Evolutionary conservation across 1,140 invertebrate species (phyloP).

Genomic region (Sycophila sp.): DNA sequence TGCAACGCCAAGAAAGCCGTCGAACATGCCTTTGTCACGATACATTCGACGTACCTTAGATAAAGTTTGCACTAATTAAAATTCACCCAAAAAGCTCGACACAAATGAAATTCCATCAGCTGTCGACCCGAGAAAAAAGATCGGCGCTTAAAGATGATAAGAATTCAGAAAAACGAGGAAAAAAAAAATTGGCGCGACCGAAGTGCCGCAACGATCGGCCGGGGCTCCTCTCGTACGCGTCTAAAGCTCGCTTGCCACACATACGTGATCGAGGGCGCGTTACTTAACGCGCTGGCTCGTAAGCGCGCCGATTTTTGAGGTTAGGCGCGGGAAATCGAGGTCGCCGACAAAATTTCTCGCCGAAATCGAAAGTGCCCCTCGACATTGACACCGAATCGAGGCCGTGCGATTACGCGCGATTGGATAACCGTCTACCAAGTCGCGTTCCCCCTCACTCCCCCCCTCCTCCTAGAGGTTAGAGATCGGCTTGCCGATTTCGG

Average conservation of each 20-base stretch:
- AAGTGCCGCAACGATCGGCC: neutral
- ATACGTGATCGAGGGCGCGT: constrained; percentile 57
- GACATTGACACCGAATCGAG: constrained; percentile 20
- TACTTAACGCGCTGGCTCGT: constrained; percentile 52
- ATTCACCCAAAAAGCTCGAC: no score
- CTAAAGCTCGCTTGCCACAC: constrained; percentile 43
- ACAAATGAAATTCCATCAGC: neutral
- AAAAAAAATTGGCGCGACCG: neutral
- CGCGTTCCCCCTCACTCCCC: no score
- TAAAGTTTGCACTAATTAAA: no score
- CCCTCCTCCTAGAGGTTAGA: no score
- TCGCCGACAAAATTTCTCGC: constrained; percentile 21
- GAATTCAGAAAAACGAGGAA: neutral
- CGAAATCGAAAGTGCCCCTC: constrained; percentile 21
- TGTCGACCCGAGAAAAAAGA: neutral
- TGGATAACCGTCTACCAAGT: neutral
- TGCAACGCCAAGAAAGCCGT: no score
- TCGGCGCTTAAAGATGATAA: neutral
- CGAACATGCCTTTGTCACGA: no score
- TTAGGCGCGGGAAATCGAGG: constrained; percentile 14
- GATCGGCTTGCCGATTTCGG: no score
- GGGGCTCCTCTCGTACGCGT: constrained; percentile 43
- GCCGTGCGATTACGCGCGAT: neutral
- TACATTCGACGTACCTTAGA: no score
- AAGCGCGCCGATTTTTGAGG: constrained; percentile 2